Base-by-base conservation (phyloP, 64 coral and sea anemone species). In the Montipora capricornis region DNA sequence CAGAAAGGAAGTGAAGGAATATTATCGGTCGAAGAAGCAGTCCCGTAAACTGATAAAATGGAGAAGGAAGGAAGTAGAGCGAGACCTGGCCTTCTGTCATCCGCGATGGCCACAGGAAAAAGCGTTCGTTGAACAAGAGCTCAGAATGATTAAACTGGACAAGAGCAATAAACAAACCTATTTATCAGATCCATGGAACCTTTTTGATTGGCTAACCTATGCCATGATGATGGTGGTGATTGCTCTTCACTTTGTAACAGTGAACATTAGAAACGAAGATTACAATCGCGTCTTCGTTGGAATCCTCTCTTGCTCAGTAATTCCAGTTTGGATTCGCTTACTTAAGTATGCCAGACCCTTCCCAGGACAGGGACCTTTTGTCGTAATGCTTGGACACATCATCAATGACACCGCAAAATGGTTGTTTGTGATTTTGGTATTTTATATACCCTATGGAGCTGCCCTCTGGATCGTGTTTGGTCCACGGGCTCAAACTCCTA, bases 401-500 rank as follows among this genome's bases (percentile, higher is more conserved):
- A 91, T 94, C 13, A 53, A 76, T 16, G 91, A 93, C 6, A 91
- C 80, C 15, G n/a, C 91, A 9, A 96, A 96, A 77, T 96, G 95
- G 95, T 70, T 88, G 26, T 88, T 96, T 47, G 80, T 96, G 49
- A 87, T 94, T 75, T 88, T 87, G 68, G 84, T 93, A 17, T 94
- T 96, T 15, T 96, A 94, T 45, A 96, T 96, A 47, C 95, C 95
- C 11, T 96, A 96, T 53, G 92, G 88, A 0, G 95, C 95, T 45
- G 92, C 95, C 6, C 94, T 96, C 50, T 96, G 95, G 95, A 94
- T 96, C 49, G 62, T 96, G 83, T 96, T 94, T 52, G 95, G 95
- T 1, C 87, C 79, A 2, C 57, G 67, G 3, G 57, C 92, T 16
- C 74, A 84, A 59, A 86, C 44, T 9, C 92, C 95, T 20, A 83